Evolutionary conservation across 2,797 vertebrate genomes (phyloP), one percentile per base, ranked within the genome.

Genomic region (Acanthurus lineatus): DNA sequence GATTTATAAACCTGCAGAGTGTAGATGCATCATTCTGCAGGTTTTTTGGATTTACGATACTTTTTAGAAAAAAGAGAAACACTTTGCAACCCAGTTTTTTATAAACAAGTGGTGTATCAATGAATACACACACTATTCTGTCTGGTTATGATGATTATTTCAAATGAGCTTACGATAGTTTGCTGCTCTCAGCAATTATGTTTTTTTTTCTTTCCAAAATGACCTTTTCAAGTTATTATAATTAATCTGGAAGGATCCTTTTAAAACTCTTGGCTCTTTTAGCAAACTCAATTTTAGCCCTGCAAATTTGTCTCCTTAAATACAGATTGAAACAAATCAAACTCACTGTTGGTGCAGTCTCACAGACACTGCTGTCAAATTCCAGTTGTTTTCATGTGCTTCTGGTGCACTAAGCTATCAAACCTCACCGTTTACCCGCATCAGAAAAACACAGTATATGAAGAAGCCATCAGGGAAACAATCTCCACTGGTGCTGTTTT

Each of bases 151-250:
- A 19, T 40, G 76, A 51, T 64, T 51, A 65, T 63, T 79, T 77
- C 63, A 84, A 69, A 59, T 59, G 63, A 71, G 69, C 76, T 60
- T 79, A 81, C 60, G 73, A 59, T 42, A 66, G 19, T 9, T 65
- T 14, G 6, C 14, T 19, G 10, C 42, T 45, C 49, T 49, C 64
- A 17, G 42, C 51, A 52, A 61, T 73, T 60, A 32, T 14, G 35
- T 65, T 15, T 20, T 32, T 71, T 73, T 62, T 59, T 35, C 32
- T 19, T 8, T 52, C 12, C 25, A 74, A 69, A 51, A 48, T 40
- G 22, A 62, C 77, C 51, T 69, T 72, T 80, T 64, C 40, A 68
- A 54, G 28, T 67, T 58, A 32, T 62, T 16, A 38, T 47, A 47
- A 69, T 32, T 69, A 57, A 73, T 76, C 54, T 40, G 40, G 35